These are phyloP conservation scores for Labia minor DNA, from an alignment of 2,888 invertebrate species.

Conservation along the genomic window DNA sequence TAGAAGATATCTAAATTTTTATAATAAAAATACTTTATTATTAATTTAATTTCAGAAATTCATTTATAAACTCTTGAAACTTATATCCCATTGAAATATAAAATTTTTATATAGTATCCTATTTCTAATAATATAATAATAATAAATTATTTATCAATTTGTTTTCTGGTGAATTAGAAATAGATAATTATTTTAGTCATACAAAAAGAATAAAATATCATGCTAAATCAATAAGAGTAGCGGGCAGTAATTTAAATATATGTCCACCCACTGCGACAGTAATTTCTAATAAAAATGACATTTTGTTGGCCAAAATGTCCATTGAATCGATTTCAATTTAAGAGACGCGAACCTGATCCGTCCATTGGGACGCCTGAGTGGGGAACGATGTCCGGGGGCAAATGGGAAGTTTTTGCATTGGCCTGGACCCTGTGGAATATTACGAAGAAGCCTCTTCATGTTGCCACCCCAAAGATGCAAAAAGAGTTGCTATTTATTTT, in stretches of 20 bases:
- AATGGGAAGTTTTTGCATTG: neutral
- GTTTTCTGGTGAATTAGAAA: too few relatives aligned
- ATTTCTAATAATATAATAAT: too few relatives aligned
- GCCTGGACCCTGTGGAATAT: slow-evolving; percentile 1
- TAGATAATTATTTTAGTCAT: too few relatives aligned
- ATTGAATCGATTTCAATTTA: slow-evolving; percentile 2
- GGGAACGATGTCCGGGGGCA: slow-evolving; percentile 4
- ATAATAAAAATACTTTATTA: too few relatives aligned
- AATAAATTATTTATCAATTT: too few relatives aligned
- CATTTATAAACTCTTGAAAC: too few relatives aligned
- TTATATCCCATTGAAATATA: too few relatives aligned
- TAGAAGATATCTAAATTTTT: too few relatives aligned
- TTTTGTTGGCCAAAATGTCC: slow-evolving; percentile 13
- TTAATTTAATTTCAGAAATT: too few relatives aligned
- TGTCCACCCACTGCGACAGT: neutral
- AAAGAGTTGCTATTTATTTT: too few relatives aligned
- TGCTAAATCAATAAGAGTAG: neutral
- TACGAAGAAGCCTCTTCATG: neutral
- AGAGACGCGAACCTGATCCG: slow-evolving; percentile 13
- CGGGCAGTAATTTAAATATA: neutral
- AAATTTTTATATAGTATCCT: too few relatives aligned
- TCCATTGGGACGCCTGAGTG: slow-evolving; percentile 8
- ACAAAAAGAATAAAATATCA: neutral
- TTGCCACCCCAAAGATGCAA: neutral
- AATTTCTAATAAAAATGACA: slow-evolving; percentile 7